Base-by-base conservation (phyloP, 2,113 vertebrate species). In the Apodemus speciosus region DNA sequence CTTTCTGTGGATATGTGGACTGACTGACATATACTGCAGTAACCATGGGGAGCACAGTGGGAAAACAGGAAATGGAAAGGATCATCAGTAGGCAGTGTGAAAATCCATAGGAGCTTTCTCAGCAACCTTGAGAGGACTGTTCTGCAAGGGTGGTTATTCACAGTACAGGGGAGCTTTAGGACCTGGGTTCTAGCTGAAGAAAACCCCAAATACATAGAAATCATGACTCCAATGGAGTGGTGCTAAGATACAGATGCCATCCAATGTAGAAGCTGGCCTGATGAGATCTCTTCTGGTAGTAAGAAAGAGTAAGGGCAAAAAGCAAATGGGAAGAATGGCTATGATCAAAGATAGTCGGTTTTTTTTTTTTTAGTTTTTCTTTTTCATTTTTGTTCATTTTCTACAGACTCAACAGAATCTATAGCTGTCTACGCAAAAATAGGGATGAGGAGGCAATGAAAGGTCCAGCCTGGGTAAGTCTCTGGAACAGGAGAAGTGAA, bases 141-240 rank as follows among this genome's bases (percentile, higher is more conserved):
- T 98, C 98, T 99, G 96, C 99, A 99, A 96, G 97, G 99, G 98
- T 99, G 46, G 99, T 99, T 98, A 98, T 99, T 94, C 99, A 53
- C 98, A 99, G 84, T 99, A 99, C 97, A 99, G 99, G 98, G 99
- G 99, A 92, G 89, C 98, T 21, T 96, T 99, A 90, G 99, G 73
- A 99, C 99, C 7, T 99, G 98, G 93, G 98, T 99, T 93, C 95
- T 99, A 84, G 99, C 99, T 94, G 98, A 99, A 97, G 99, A 99
- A 97, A 98, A 97, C 93, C 75, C 96, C 27, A 95, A 97, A 10
- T 98, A 98, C 6, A 97, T 71, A 97, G 98, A 97, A 90, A 72
- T 96, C 76, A 98, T 95, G 94, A 96, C 62, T 97, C 96, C 58
- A 96, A 97, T 71, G 98, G 95, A 80, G 95, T 98, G 46, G 96